These are phyloP conservation scores for Drosophila tristis DNA, from an alignment of 1,140 invertebrate species.

Conservation along the genomic window DNA sequence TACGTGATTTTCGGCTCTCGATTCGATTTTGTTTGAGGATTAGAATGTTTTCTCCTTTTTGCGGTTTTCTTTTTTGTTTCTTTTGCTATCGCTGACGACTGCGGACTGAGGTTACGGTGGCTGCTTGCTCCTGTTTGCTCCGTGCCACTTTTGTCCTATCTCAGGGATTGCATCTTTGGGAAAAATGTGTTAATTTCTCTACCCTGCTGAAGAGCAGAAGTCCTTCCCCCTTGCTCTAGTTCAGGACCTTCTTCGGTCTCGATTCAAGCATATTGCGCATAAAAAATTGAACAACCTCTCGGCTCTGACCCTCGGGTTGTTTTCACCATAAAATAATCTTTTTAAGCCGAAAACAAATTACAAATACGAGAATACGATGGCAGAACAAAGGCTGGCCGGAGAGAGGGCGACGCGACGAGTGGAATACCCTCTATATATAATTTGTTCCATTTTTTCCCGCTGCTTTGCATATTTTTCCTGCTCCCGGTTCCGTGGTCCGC, in stretches of 20 bases:
- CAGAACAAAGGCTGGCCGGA: conserved; percentile 6
- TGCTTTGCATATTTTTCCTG: conserved; percentile 60
- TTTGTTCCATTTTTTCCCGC: conserved; percentile 54
- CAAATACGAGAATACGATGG: conserved; percentile 53
- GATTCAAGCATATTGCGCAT: conserved; percentile 70
- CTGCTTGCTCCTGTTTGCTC: conserved; percentile 7
- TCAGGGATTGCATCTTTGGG: conserved; percentile 12
- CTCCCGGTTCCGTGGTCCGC: conserved; percentile 27
- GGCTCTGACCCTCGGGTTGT: conserved; percentile 55
- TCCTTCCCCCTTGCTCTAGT: background rate
- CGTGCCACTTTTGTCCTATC: conserved; percentile 24
- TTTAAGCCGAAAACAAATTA: conserved; percentile 82
- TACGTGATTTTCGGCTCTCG: conserved; percentile 60
- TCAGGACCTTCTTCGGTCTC: conserved; percentile 13
- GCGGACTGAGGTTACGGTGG: conserved; percentile 2
- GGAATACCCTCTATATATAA: conserved; percentile 52
- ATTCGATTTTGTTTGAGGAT: conserved; percentile 19
- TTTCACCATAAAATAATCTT: conserved; percentile 82
- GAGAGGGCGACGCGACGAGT: background rate
- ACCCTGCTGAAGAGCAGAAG: conserved; percentile 1
- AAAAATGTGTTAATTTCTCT: conserved; percentile 52
- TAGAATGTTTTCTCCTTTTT: conserved; percentile 16
- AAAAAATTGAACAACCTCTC: conserved; percentile 64
- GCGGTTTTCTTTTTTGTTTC: conserved; percentile 34
- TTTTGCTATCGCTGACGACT: background rate